Conservation (phyloP, 2,113 vertebrate genomes). For the Heliornis fulica region DNA sequence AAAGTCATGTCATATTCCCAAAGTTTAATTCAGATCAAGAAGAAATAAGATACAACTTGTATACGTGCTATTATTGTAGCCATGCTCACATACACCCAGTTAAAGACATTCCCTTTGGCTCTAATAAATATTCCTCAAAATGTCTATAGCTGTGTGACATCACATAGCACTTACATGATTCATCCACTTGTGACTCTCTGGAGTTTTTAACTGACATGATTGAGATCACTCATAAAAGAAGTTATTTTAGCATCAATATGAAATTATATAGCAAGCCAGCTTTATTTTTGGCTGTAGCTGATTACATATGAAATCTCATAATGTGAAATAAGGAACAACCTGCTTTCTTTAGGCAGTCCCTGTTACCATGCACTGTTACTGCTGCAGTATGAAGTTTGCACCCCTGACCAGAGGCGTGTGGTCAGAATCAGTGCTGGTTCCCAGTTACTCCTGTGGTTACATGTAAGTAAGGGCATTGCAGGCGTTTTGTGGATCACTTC, state of each 20-base stretch:
- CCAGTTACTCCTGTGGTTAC: neutral
- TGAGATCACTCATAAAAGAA: constrained; percentile 15
- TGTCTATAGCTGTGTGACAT: neutral
- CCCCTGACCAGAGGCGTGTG: neutral
- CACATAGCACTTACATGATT: neutral
- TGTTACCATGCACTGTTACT: neutral
- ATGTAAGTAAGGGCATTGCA: neutral
- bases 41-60: neutral
- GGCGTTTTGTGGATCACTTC: neutral
- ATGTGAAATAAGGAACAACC: neutral
- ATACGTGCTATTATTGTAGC: neutral
- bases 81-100: neutral
- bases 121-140: neutral
- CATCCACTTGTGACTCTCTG: constrained; percentile 31
- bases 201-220: neutral
- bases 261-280: neutral
- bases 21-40: neutral
- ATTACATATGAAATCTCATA: neutral
- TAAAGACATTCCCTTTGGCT: neutral
- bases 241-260: neutral
- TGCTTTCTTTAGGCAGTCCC: neutral
- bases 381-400: neutral
- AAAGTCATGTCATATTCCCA: neutral
- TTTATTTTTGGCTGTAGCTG: neutral
- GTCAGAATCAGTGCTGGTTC: neutral